A percentile compares a stretch with the other conserved stretches of the same genome.
Conservation (phyloP, 2,797 vertebrate genomes). For the Loris lydekkerianus region DNA sequence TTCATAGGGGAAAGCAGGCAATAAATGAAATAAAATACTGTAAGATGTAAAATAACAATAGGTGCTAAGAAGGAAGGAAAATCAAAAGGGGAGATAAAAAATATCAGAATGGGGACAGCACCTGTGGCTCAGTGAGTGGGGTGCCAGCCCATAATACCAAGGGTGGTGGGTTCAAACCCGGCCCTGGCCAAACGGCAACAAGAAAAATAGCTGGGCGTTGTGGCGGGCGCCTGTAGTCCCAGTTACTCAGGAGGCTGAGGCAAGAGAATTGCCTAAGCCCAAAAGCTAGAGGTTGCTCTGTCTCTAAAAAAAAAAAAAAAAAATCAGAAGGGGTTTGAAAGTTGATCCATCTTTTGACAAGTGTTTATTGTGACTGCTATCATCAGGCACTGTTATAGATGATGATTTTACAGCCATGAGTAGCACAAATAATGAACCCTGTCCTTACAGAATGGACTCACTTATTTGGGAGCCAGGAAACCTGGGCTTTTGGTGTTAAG, state of each 20-base stretch:
- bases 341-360: conserved; percentile 52
- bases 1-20: neutral
- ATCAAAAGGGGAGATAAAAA: neutral
- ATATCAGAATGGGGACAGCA: neutral
- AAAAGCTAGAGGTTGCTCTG: no score
- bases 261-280: no score
- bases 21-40: neutral
- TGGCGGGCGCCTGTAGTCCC: no score
- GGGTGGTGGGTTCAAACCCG: no score
- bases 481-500: neutral
- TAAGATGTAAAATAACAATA: conserved; percentile 21
- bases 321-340: neutral
- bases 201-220: no score
- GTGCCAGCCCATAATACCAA: no score
- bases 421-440: conserved; percentile 12
- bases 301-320: neutral
- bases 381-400: neutral
- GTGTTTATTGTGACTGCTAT: conserved; percentile 25
- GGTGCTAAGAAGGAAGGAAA: neutral
- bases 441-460: neutral
- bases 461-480: neutral
- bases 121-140: no score
- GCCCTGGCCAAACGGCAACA: no score
- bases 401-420: neutral
- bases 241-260: no score